phyloP scores from a whole-genome alignment of 2,113 vertebrate genomes.

The Gasterosteus nipponicus region DNA sequence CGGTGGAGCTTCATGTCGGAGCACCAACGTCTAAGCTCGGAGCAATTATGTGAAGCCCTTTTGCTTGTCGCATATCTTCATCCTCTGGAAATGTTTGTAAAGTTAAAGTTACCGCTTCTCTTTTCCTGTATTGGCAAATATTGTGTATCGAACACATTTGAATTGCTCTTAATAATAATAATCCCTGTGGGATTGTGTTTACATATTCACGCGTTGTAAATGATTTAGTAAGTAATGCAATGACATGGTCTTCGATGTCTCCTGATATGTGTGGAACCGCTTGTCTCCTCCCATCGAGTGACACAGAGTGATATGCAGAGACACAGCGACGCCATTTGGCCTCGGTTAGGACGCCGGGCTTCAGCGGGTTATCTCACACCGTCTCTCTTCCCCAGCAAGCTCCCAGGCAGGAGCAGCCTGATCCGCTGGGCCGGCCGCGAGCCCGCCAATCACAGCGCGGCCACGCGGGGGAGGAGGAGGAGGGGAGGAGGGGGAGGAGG shows the following conservation, averaged over 20 bases:
- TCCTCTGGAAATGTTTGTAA: constrained; percentile 23
- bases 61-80: constrained; percentile 7
- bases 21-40: constrained; percentile 23
- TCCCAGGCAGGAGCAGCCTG: constrained; percentile 82
- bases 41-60: constrained; percentile 46
- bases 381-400: constrained; percentile 73
- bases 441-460: constrained; percentile 72
- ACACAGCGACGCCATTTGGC: not conserved
- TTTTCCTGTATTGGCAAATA: not conserved
- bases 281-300: not conserved
- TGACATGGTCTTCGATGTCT: not conserved
- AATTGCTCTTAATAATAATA: not conserved
- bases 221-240: not conserved
- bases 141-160: not conserved
- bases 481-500: constrained; percentile 90
- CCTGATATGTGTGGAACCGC: not conserved
- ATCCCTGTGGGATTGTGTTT: not conserved
- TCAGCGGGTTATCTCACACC: not conserved
- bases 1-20: constrained; percentile 52
- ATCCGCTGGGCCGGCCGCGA: constrained; percentile 77
- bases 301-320: no score
- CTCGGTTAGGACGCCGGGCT: constrained; percentile 2
- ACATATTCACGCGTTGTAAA: not conserved
- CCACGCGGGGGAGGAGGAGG: constrained; percentile 77
- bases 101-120: constrained; percentile 9